Base-by-base conservation (phyloP, 2,888 invertebrate genomes). In the Eubasilissa splendida region DNA sequence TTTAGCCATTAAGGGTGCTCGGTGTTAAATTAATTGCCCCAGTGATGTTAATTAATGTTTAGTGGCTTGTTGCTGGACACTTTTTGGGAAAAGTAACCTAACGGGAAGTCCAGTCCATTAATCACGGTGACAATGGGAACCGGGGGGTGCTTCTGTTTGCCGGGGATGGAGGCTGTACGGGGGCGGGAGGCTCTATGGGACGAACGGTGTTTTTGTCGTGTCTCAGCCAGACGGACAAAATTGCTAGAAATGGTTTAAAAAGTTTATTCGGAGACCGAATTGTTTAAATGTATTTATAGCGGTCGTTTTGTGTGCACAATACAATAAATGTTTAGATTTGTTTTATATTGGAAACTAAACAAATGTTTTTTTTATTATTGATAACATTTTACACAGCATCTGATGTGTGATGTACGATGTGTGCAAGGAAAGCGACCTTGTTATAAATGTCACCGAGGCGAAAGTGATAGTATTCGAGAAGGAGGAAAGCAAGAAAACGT, bases 1-100 rank as follows among this genome's bases (percentile, higher is more conserved):
- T 58, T 58, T 58, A 58, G 11, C 58, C 58, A 58, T 58, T 58
- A n/a, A 10, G 58, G 58, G 58, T 42, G 58, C 58, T 42, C n/a
- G 52, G 66, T 75, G 80, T 73, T 73, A 70, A 82, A 82, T 82
- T 82, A 82, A 80, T 82, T 82, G 77, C 80, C 71, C 76, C 75
- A 79, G 68, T 80, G 82, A 80, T 80, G 82, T 77, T 80, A 82
- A 82, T 82, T 80, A 82, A 82, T 82, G 82, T 74, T 80, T 77
- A 60, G 82, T 73, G 79, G 82, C 54, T 76, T 76, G 82, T 77
- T 80, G 56, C 71, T 54, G 70, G 82, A 80, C 82, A 80, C 82
- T 82, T 80, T 68, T 68, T 80, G 82, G 79, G 80, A 77, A 82
- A 82, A 82, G 82, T 80, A 82, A 82, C 77, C 82, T 63, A 42